Conservation (phyloP, 2,113 vertebrate species). For the Odocoileus virginianus region DNA sequence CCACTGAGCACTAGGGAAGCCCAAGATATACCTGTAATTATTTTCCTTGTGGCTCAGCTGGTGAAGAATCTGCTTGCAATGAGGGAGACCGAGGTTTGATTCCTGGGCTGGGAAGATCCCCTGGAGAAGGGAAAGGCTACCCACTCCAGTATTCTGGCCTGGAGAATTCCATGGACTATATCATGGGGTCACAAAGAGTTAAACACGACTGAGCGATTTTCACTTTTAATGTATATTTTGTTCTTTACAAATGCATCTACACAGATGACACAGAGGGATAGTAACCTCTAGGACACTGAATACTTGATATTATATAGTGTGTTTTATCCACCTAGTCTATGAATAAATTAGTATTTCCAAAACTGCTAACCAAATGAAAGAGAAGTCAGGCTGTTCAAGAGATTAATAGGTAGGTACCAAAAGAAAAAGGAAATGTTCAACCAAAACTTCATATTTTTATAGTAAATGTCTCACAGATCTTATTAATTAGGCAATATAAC, state of each 20-base stretch:
- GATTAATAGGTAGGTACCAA: not conserved
- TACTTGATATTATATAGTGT: not conserved
- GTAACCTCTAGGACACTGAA: not conserved
- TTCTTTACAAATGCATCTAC: not conserved
- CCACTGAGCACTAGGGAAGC: not conserved
- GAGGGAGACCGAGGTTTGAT: not conserved
- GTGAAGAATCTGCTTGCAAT: not conserved
- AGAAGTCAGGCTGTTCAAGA: not conserved
- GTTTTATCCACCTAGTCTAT: not conserved
- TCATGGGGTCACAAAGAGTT: not conserved
- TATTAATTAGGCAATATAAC: not conserved
- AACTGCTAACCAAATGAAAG: not conserved
- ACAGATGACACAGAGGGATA: not conserved
- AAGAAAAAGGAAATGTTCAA: not conserved
- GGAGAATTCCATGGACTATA: not conserved
- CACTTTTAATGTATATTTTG: slow-evolving; percentile 5
- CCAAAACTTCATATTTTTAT: not conserved
- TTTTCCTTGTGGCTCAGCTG: not conserved
- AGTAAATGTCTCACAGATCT: not conserved
- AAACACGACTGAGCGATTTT: not conserved
- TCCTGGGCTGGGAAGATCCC: not conserved
- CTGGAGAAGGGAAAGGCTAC: not conserved
- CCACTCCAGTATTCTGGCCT: not conserved
- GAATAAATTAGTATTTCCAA: slow-evolving; percentile 3
- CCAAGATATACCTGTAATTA: not conserved